Conservation (phyloP, 2,888 invertebrate genomes). For the Ophioninae sp. region DNA sequence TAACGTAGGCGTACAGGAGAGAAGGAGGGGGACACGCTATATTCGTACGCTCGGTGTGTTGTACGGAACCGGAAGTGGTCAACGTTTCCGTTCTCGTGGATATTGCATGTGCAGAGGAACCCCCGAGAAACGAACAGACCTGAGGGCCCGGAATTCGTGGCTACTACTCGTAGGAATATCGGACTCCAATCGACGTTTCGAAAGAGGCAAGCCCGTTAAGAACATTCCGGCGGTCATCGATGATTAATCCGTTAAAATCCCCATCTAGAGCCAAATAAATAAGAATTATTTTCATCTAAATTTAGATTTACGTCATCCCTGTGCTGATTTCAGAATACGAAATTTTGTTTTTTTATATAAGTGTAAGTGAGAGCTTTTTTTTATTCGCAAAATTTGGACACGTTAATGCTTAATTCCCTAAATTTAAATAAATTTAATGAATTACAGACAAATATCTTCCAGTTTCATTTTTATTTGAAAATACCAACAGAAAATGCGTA, state of each 20-base stretch:
- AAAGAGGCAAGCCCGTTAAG: background rate
- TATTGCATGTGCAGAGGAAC: constrained; percentile 29
- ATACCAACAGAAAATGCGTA: too few species aligned
- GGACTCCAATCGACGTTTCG: background rate
- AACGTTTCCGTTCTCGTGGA: constrained; percentile 54
- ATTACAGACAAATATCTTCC: too few species aligned
- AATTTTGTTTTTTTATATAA: too few species aligned
- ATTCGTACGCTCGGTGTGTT: constrained; percentile 31
- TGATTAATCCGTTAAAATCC: background rate
- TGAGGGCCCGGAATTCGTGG: constrained; percentile 8
- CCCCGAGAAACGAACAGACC: constrained; percentile 47
- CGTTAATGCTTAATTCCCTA: too few species aligned
- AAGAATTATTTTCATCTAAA: too few species aligned
- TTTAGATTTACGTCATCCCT: too few species aligned
- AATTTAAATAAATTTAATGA: too few species aligned
- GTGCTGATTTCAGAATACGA: too few species aligned
- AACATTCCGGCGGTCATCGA: background rate
- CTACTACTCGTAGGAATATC: background rate
- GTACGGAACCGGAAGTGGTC: constrained; percentile 57
- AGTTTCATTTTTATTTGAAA: too few species aligned
- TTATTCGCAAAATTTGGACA: too few species aligned
- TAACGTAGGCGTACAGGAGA: background rate
- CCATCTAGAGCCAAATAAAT: too few species aligned
- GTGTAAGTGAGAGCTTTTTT: too few species aligned
- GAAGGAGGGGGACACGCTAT: constrained; percentile 7